These are phyloP conservation scores for Dendrolimus pini DNA, from an alignment of 2,888 invertebrate species.

Conservation along the genomic window DNA sequence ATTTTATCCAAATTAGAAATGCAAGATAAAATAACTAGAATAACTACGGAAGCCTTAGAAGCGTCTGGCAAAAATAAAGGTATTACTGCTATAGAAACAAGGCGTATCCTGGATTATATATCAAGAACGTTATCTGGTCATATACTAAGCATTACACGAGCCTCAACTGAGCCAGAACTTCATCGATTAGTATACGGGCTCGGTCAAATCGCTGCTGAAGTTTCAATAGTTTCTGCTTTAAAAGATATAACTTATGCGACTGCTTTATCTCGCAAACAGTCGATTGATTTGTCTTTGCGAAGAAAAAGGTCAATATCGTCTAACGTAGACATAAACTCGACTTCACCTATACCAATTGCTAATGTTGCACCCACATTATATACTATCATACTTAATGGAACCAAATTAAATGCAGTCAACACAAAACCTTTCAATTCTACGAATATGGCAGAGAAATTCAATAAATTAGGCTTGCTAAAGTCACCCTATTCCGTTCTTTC, in stretches of 20 bases:
- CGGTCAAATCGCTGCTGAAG: slow-evolving; percentile 67
- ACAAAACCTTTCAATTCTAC: slow-evolving; percentile 7
- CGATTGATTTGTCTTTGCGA: slow-evolving; percentile 56
- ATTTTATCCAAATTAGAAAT: slow-evolving; percentile 62
- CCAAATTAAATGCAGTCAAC: slow-evolving; percentile 9
- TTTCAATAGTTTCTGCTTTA: slow-evolving; percentile 62
- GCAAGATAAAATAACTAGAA: slow-evolving; percentile 67
- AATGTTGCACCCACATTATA: slow-evolving; percentile 31
- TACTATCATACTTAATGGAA: slow-evolving; percentile 47
- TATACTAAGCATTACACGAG: slow-evolving; percentile 56
- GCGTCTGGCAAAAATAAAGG: slow-evolving; percentile 64
- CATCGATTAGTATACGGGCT: slow-evolving; percentile 65
- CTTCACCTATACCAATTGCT: slow-evolving; percentile 18
- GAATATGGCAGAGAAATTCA: slow-evolving; percentile 8
- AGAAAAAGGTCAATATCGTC: slow-evolving; percentile 43
- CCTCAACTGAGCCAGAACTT: slow-evolving; percentile 65
- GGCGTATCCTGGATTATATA: slow-evolving; percentile 65
- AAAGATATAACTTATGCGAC: slow-evolving; percentile 64
- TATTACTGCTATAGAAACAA: slow-evolving; percentile 64
- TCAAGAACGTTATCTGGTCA: slow-evolving; percentile 62
- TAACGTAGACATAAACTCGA: slow-evolving; percentile 13
- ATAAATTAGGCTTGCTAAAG: slow-evolving; percentile 10
- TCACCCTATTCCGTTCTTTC: slow-evolving; percentile 51
- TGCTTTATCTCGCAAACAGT: slow-evolving; percentile 62
- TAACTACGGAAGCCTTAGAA: slow-evolving; percentile 62